Evolutionary conservation across 2,113 vertebrate species (phyloP), one percentile per base, ranked within the genome.

Genomic region (Alexandromys fortis): DNA sequence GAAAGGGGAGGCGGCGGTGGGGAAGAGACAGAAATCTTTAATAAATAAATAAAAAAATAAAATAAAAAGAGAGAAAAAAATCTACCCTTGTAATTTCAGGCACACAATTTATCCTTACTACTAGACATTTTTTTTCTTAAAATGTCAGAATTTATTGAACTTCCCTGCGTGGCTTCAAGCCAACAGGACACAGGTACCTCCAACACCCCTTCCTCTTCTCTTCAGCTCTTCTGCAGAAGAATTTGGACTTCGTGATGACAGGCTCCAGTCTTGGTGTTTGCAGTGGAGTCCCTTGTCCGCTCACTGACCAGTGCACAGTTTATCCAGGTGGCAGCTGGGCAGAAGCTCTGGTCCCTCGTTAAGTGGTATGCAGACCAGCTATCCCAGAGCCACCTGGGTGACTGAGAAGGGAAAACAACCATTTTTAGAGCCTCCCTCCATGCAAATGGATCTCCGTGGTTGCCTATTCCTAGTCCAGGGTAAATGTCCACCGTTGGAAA

Each of bases 301-400:
- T 99, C 99, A 89, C 98, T 99, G 85, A 99, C 99, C 96, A 99
- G 97, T 0, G 99, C 99, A 99, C 94, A 99, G 98, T 95, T 99
- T 99, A 98, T 99, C 99, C 96, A 99, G 97, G 98, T 99, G 96
- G 99, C 99, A 96, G 99, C 99, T 81, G 99, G 99, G 95, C 99
- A 99, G 98, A 98, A 98, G 28, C 98, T 89, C 13, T 99, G 98
- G 97, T 99, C 99, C 94, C 97, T 99, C 97, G 99, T 99, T 97
- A 99, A 95, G 79, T 99, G 99, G 97, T 99, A 99, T 98, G 99
- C 99, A 99, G 99, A 89, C 99, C 99, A 93, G 99, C 99, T 97
- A 99, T 99, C 58, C 99, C 99, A 45, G 99, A 99, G 98, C 99
- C 99, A 85, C 99, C 99, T 2, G 99, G 99, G 77, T 99, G 99